Conservation (phyloP, 2,888 invertebrate genomes). For the Amitus sp. region DNA sequence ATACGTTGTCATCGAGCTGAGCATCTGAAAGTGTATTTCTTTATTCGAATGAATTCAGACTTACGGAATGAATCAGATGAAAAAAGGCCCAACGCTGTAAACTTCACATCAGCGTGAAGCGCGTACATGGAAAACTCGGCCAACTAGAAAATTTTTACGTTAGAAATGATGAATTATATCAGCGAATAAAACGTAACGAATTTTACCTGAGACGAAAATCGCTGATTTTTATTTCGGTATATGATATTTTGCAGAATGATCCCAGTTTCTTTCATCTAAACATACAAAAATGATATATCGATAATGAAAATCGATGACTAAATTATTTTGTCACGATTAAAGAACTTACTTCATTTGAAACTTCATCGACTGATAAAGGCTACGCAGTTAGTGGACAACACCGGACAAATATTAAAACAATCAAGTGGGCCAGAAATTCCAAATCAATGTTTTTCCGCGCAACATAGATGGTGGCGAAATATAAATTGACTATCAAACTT, state of each 20-base stretch:
- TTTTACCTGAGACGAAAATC: neutral
- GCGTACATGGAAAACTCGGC: too few species aligned
- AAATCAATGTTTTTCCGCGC: too few species aligned
- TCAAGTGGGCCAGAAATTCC: too few species aligned
- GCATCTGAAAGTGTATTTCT: conserved; percentile 7
- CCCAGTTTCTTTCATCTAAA: neutral
- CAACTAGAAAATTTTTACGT: conserved; percentile 21
- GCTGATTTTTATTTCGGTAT: neutral
- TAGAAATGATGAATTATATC: conserved; percentile 8
- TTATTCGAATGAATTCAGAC: too few species aligned
- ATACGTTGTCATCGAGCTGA: conserved; percentile 10
- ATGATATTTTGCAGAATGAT: neutral
- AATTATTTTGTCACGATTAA: too few species aligned
- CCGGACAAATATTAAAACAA: too few species aligned
- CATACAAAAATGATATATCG: too few species aligned
- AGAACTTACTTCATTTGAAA: neutral
- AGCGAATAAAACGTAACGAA: neutral
- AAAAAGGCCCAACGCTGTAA: conserved; percentile 27
- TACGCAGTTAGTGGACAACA: too few species aligned
- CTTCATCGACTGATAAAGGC: neutral
- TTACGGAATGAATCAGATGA: conserved; percentile 25
- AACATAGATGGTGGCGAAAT: too few species aligned
- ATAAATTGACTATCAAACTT: neutral
- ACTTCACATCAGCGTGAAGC: conserved; percentile 24
- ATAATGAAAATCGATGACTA: too few species aligned